phyloP scores from a whole-genome alignment of 2,888 invertebrate species.

The Hypomecis punctinalis region DNA sequence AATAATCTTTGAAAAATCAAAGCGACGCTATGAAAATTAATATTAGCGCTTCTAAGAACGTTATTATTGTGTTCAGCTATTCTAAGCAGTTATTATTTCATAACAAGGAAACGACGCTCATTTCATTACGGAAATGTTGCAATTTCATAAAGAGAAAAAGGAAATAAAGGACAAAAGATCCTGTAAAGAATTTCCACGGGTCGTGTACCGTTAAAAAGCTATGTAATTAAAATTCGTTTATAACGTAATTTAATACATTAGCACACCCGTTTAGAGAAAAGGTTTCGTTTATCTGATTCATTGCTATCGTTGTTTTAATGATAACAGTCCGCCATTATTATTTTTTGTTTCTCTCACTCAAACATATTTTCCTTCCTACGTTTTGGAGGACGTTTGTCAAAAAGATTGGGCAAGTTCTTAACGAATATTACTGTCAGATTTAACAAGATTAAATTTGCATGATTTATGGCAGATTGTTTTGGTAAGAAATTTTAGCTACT shows the following conservation, averaged over 20 bases:
- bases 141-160: slow-evolving; percentile 28
- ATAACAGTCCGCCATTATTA: slow-evolving; percentile 61
- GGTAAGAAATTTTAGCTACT: slow-evolving; percentile 3
- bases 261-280: slow-evolving; percentile 58
- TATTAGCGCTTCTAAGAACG: not conserved
- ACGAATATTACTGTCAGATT: slow-evolving; percentile 57
- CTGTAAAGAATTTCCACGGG: slow-evolving; percentile 28
- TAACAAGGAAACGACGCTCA: slow-evolving; percentile 18
- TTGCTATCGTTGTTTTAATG: slow-evolving; percentile 67
- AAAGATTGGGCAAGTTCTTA: slow-evolving; percentile 61
- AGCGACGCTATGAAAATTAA: not conserved
- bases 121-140: slow-evolving; percentile 30
- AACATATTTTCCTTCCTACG: slow-evolving; percentile 65
- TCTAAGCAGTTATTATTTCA: slow-evolving; percentile 19
- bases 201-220: slow-evolving; percentile 22
- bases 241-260: slow-evolving; percentile 57
- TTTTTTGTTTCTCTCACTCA: slow-evolving; percentile 55
- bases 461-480: slow-evolving; percentile 38
- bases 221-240: slow-evolving; percentile 31
- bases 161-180: slow-evolving; percentile 34
- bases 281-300: slow-evolving; percentile 71
- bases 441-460: slow-evolving; percentile 42
- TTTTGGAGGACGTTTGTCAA: slow-evolving; percentile 66
- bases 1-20: too few relatives aligned
- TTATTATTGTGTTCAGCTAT: slow-evolving; percentile 7